Base-by-base conservation (phyloP, 2,888 invertebrate species). In the Acleris literana region DNA sequence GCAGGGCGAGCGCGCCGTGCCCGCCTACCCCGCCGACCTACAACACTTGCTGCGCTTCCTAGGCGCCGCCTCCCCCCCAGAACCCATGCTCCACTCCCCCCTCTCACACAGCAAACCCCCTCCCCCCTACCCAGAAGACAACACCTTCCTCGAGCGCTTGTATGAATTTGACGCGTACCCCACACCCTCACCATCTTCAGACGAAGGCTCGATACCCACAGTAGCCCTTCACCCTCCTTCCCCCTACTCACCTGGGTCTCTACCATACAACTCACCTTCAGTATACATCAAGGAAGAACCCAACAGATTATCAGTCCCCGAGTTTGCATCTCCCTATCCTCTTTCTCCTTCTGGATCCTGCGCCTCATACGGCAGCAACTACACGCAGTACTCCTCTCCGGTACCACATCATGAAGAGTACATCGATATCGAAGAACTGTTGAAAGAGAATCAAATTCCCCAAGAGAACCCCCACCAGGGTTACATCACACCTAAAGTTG, bases 1-100 rank as follows among this genome's bases (percentile, higher is more conserved):
- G 63, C 93, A 97, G 79, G 95, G 96, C 74, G 93, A 94, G 84
- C 87, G 92, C 74, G 93, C 94, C 68, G 93, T 93, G 63, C 93
- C 94, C 70, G 84, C 88, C 33, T 94, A 94, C 46, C 93, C 94
- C 22, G 90, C 93, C 69, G 93, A 85, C 78, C 84, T 87, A 63
- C 93, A 88, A 71, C 90, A 90, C 74, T 84, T 93, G 70, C 85
- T 90, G 75, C 88, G 88, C 73, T 86, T 88, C 54, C 84, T 93
- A 46, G 93, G 93, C 70, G 93, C 93, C 70, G 90, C 93, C 69
- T 91, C 93, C 58, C 88, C 92, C 55, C 87, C 92, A 80, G 89
- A 90, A 88, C 81, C 86, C 81, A 86, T 89, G 91, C 86, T 90
- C 74, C 87, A 90, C 78, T 87, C 92, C 72, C 85, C 93, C 48